Evolutionary conservation across 1,140 invertebrate species (phyloP).

Genomic region (Artemia franciscana): DNA sequence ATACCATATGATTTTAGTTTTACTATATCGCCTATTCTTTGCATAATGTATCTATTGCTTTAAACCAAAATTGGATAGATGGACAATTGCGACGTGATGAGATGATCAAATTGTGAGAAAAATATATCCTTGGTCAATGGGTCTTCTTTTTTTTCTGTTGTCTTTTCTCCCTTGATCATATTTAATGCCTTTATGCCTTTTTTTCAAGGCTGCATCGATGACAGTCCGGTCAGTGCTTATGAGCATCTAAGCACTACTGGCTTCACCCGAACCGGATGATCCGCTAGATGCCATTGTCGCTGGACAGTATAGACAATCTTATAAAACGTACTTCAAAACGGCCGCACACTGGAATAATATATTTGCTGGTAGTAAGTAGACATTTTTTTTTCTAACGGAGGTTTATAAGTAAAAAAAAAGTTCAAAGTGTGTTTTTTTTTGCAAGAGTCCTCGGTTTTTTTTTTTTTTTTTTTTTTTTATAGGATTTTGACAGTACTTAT

Average conservation of each 20-base stretch:
- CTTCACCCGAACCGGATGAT: constrained; percentile 84
- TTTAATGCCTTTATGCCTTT: not conserved
- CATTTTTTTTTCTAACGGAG: too few species aligned
- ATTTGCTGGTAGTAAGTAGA: constrained; percentile 53
- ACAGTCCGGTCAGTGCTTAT: constrained; percentile 83
- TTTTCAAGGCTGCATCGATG: constrained; percentile 78
- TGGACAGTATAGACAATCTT: constrained; percentile 75
- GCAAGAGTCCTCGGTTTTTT: too few species aligned
- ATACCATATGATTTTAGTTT: not conserved
- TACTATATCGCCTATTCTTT: not conserved
- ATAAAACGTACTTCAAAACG: constrained; percentile 59
- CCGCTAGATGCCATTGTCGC: constrained; percentile 94
- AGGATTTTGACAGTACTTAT: too few species aligned
- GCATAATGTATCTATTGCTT: not conserved
- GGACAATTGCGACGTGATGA: too few species aligned
- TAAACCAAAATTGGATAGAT: not conserved
- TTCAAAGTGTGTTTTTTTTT: too few species aligned
- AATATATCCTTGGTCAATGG: not conserved
- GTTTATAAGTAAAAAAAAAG: too few species aligned
- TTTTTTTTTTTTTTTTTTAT: too few species aligned
- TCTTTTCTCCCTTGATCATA: not conserved
- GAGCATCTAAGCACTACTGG: constrained; percentile 71
- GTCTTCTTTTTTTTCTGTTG: not conserved
- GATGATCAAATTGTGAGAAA: not conserved
- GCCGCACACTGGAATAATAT: constrained; percentile 83